A percentile compares a stretch with the other conserved stretches of the same genome.
phyloP scores from a whole-genome alignment of 2,888 invertebrate species.

The Dicyrtomina minuta region DNA sequence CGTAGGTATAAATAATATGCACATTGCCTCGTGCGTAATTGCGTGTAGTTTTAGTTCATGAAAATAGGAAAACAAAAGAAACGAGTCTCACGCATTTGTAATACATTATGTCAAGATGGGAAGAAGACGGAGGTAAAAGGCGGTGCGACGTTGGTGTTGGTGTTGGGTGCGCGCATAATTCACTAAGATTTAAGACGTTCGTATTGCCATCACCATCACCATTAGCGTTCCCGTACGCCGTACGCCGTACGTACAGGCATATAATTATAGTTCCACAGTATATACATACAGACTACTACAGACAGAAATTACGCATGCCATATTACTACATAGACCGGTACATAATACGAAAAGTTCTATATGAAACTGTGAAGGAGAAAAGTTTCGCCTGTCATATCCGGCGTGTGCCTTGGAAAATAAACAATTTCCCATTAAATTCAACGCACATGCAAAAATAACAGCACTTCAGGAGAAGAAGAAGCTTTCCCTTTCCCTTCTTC shows the following conservation, averaged over 20 bases:
- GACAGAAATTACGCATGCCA: too few relatives aligned
- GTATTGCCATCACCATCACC: neutral
- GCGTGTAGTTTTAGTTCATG: too few relatives aligned
- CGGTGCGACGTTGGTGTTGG: neutral
- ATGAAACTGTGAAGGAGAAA: conserved; percentile 12
- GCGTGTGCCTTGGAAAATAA: conserved; percentile 48
- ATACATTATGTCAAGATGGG: neutral
- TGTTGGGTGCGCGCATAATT: too few relatives aligned
- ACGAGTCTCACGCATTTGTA: neutral
- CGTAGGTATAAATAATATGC: too few relatives aligned
- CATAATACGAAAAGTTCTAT: too few relatives aligned
- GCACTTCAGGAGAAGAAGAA: neutral
- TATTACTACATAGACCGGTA: too few relatives aligned
- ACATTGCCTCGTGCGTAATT: too few relatives aligned
- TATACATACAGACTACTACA: too few relatives aligned
- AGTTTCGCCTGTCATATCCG: conserved; percentile 37
- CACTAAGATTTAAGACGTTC: too few relatives aligned
- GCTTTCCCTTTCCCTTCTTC: neutral
- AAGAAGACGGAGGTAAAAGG: neutral
- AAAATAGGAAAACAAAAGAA: neutral
- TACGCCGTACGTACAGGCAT: too few relatives aligned
- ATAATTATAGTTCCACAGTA: too few relatives aligned
- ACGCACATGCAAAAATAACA: conserved; percentile 42
- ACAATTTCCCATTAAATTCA: conserved; percentile 45
- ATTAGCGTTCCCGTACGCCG: too few relatives aligned